Evolutionary conservation across 2,888 invertebrate species (phyloP).

Genomic region (Sepiola atlantica): DNA sequence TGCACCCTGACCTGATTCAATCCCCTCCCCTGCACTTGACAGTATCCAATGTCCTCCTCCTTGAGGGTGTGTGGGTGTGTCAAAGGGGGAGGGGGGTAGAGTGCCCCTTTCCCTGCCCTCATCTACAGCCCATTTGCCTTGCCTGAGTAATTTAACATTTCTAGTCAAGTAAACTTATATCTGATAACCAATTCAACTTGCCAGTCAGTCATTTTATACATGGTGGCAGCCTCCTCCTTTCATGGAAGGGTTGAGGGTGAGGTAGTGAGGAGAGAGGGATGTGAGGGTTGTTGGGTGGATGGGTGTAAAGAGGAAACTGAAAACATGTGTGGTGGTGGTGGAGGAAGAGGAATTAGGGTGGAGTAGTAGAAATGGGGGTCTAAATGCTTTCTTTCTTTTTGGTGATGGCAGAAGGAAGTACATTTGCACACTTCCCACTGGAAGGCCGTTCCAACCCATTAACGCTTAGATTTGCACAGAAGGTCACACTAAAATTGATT

Average conservation of each 20-base stretch:
- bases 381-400: background rate
- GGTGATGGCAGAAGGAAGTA: background rate
- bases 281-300: background rate
- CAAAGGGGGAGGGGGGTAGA: too few relatives aligned
- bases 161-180: slow-evolving; percentile 20
- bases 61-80: too few relatives aligned
- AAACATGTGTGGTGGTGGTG: background rate
- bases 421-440: background rate
- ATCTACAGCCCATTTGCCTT: background rate
- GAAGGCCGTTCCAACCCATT: background rate
- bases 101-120: background rate
- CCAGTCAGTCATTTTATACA: background rate
- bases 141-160: background rate
- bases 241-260: background rate
- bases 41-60: background rate
- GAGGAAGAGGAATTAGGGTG: background rate
- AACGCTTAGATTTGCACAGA: background rate
- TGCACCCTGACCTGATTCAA: background rate
- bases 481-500: background rate
- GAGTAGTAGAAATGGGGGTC: background rate
- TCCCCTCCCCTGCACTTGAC: background rate
- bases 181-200: slow-evolving; percentile 16
- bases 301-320: background rate
- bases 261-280: background rate
- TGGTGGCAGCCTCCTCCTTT: background rate